Base-by-base conservation (phyloP, 2,113 vertebrate genomes). In the Percina caprodes region DNA sequence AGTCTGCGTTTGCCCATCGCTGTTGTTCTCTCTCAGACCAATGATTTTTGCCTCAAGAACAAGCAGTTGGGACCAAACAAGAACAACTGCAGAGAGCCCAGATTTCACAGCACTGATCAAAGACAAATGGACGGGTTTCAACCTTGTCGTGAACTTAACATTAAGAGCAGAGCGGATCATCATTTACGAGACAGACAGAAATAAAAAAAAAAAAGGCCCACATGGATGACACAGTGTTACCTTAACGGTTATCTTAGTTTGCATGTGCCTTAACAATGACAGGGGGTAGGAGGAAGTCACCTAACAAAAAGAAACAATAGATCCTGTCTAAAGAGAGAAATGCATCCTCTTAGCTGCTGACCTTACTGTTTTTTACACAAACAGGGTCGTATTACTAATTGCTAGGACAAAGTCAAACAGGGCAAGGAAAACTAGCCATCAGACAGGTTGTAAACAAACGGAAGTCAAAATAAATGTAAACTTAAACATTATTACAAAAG, bases 41-140 rank as follows among this genome's bases (percentile, higher is more conserved):
- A 74, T 60, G 45, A 81, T 85, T 85, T 82, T 54, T 83, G 71
- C 71, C 69, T 80, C 18, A 12, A 77, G 69, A 82, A 82, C 55
- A 81, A 83, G 71, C 69, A 85, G 59, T n/a, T 39, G 42, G 71
- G 72, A 60, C 15, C 48, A 76, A 84, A 85, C 63, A 42, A 78
- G 55, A 71, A 33, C 21, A 69, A 71, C 81, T 49, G 55, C 30
- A 55, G 66, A 70, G 56, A 73, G 46, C 51, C 66, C 35, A n/a
- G 66, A 71, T 75, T 88, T 83, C 67, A 59, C 48, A 13, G 81
- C 33, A 14, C 39, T 4, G 10, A 69, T 75, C 65, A 80, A 80
- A 82, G 54, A 65, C 30, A 68, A 55, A 66, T 11, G 5, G 46
- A 46, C 26, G 0, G 54, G 35, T 69, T 74, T 77, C 21, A 85